Conservation (phyloP, 2,888 invertebrate species). For the Margaritifera margaritifera region DNA sequence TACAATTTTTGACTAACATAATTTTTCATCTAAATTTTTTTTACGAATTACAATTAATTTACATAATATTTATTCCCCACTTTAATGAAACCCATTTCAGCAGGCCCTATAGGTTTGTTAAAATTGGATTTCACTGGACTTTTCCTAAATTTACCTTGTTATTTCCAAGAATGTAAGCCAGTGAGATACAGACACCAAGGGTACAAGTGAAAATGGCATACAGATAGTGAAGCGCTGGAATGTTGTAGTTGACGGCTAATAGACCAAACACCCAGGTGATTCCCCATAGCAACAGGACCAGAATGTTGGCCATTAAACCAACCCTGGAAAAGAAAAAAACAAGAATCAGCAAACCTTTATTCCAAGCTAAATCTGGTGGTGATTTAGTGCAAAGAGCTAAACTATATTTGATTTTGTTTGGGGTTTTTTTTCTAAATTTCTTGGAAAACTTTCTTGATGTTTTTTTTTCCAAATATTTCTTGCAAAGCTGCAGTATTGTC, state of each 20-base stretch:
- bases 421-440: too few relatives aligned
- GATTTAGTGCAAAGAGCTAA: too few relatives aligned
- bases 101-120: neutral
- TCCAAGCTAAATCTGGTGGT: too few relatives aligned
- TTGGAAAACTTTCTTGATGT: too few relatives aligned
- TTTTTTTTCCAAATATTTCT: too few relatives aligned
- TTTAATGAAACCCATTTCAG: too few relatives aligned
- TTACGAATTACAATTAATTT: too few relatives aligned
- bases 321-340: conserved; percentile 76
- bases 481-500: too few relatives aligned
- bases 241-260: conserved; percentile 83
- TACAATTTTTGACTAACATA: too few relatives aligned
- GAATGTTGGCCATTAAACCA: conserved; percentile 88
- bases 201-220: conserved; percentile 84
- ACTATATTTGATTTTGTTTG: too few relatives aligned
- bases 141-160: conserved; percentile 78
- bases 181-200: conserved; percentile 87
- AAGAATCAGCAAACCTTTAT: neutral
- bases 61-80: too few relatives aligned
- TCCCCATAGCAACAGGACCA: conserved; percentile 85
- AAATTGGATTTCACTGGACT: neutral
- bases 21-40: too few relatives aligned
- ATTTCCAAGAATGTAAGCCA: conserved; percentile 91
- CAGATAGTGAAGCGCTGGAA: conserved; percentile 83
- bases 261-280: conserved; percentile 90